A percentile compares a stretch with the other conserved stretches of the same genome.
These are phyloP conservation scores for Sebastes aleutianus DNA, from an alignment of 2,797 vertebrate genomes.

Conservation along the genomic window DNA sequence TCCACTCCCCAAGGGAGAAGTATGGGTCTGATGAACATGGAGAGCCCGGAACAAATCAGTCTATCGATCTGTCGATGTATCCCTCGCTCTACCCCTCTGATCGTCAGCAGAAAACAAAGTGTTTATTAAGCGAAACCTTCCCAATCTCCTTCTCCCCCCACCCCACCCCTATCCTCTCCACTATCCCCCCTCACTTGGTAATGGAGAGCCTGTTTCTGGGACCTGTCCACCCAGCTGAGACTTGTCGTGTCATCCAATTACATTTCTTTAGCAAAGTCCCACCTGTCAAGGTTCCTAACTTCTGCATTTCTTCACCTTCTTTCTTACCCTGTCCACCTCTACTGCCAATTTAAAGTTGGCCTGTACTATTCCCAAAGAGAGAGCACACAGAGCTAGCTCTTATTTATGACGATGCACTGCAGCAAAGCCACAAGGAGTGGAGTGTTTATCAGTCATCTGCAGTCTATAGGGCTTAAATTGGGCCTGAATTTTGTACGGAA, in stretches of 20 bases:
- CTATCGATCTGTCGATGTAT: constrained; percentile 76
- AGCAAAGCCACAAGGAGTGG: constrained; percentile 47
- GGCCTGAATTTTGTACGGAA: constrained; percentile 68
- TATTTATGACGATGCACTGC: constrained; percentile 57
- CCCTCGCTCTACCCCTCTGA: constrained; percentile 66
- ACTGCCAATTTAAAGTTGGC: constrained; percentile 62
- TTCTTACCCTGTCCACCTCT: constrained; percentile 28
- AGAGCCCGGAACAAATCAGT: constrained; percentile 76
- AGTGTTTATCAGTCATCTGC: constrained; percentile 77
- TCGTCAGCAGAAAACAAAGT: constrained; percentile 85
- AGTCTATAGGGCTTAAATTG: constrained; percentile 75
- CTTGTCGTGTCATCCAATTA: constrained; percentile 66
- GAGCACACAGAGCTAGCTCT: constrained; percentile 28
- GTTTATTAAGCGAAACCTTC: constrained; percentile 82
- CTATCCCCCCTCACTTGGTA: constrained; percentile 29
- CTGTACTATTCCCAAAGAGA: constrained; percentile 32
- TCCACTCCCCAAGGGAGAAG: constrained; percentile 50
- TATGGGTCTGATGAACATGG: constrained; percentile 66
- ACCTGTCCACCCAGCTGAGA: constrained; percentile 60
- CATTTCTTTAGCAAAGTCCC: constrained; percentile 61
- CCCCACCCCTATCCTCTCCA: background rate
- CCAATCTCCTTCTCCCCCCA: constrained; percentile 43
- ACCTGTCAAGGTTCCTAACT: constrained; percentile 59
- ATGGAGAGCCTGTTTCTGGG: constrained; percentile 52
- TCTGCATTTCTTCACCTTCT: constrained; percentile 36